phyloP scores from a whole-genome alignment of 64 coral and sea anemone species.

The Montipora capricornis region DNA sequence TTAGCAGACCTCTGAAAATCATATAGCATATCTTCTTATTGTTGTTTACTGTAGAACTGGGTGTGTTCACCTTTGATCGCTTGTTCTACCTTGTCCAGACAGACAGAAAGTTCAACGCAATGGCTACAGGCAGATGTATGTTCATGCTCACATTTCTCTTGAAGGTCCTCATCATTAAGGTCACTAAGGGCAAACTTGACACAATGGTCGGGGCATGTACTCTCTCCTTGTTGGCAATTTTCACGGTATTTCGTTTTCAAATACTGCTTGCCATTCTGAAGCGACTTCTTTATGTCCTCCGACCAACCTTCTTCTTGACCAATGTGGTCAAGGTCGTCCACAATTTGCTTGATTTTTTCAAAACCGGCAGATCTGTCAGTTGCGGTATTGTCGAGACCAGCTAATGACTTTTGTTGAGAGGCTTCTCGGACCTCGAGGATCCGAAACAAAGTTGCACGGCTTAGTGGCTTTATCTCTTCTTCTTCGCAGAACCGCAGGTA shows the following conservation, averaged over 20 bases:
- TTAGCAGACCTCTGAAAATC: conserved; percentile 29
- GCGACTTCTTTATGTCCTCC: not conserved
- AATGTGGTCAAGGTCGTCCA: conserved; percentile 36
- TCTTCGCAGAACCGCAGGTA: conserved; percentile 74
- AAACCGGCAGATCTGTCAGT: conserved; percentile 51
- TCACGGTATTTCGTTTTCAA: conserved; percentile 23
- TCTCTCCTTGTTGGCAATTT: conserved; percentile 39
- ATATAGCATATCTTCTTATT: conserved; percentile 56
- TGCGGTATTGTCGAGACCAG: conserved; percentile 67
- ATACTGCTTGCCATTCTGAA: conserved; percentile 13
- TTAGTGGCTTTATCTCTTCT: conserved; percentile 39
- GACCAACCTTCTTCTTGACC: not conserved
- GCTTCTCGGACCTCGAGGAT: conserved; percentile 67
- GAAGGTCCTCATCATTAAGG: conserved; percentile 20
- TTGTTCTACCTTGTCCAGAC: conserved; percentile 10
- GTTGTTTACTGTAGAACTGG: conserved; percentile 42
- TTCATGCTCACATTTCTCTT: conserved; percentile 39
- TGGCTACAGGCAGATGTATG: not conserved
- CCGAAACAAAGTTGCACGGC: conserved; percentile 47
- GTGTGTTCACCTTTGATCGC: conserved; percentile 3
- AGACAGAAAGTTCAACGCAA: conserved; percentile 3
- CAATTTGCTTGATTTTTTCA: conserved; percentile 33
- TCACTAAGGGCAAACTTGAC: conserved; percentile 46
- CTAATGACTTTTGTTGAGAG: conserved; percentile 54
- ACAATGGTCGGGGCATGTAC: conserved; percentile 27